phyloP scores from a whole-genome alignment of 2,113 vertebrate genomes.

The Dendropsophus ebraccatus region DNA sequence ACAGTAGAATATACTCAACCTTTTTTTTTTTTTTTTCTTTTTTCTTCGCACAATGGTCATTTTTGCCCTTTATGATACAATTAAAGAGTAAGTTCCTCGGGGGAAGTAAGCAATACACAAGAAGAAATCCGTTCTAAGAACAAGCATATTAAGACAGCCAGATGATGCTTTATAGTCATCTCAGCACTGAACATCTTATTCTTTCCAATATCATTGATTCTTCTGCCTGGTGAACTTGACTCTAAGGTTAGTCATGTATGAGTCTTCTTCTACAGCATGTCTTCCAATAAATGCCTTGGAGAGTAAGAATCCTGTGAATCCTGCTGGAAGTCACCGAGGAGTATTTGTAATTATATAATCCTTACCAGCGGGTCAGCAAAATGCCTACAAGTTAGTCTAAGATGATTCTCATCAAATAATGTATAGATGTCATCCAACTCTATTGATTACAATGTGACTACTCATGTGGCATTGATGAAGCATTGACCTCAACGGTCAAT shows the following conservation, averaged over 20 bases:
- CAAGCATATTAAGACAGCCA: neutral
- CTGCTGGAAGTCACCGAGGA: conserved; percentile 23
- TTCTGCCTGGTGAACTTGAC: conserved; percentile 37
- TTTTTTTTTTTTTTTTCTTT: neutral
- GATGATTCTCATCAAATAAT: conserved; percentile 36
- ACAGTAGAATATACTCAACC: too few relatives aligned
- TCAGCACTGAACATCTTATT: conserved; percentile 39
- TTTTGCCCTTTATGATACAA: neutral
- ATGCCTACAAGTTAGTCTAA: conserved; percentile 25
- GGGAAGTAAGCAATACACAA: neutral
- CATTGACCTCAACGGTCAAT: too few relatives aligned
- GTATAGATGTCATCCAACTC: conserved; percentile 8
- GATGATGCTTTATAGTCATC: conserved; percentile 35
- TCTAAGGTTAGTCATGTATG: conserved; percentile 52
- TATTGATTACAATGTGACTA: neutral
- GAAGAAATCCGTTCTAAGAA: neutral
- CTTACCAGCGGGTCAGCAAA: conserved; percentile 8
- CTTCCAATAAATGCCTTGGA: conserved; percentile 43
- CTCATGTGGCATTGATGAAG: neutral
- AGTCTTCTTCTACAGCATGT: conserved; percentile 52
- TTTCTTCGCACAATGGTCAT: neutral
- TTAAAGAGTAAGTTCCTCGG: neutral
- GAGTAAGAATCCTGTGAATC: conserved; percentile 32
- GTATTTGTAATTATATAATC: neutral
- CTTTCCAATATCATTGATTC: conserved; percentile 54